Evolutionary conservation across 2,888 invertebrate genomes (phyloP), one percentile per base, ranked within the genome.

Genomic region (Sinhomidia bicolor): DNA sequence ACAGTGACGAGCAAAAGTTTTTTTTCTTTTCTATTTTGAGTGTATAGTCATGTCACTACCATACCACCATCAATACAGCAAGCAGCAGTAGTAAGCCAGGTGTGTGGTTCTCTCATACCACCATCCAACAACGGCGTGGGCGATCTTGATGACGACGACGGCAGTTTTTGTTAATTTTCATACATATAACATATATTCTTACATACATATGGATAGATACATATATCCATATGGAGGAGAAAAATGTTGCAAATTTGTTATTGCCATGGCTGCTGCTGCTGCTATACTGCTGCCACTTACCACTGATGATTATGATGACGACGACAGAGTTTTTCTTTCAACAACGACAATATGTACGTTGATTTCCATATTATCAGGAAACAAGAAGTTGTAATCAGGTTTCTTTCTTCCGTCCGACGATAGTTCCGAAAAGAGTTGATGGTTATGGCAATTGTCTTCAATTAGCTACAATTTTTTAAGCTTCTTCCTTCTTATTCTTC

Each of bases 401-500:
- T 71, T 23, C 44, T 71, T n/a, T n/a, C n/a, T n/a, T n/a, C n/a
- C n/a, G n/a, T 44, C 20, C 36, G 62, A 68, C 9, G 68, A 68
- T n/a, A 36, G 36, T 71, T 71, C 71, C 44, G 65, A 47, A 71
- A 71, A 26, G 62, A 29, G 41, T 44, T 71, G 71, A 71, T 44
- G 71, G 71, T 44, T 23, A 71, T 71, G 47, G 44, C 71, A 71
- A 71, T 71, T 71, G 71, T 71, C 44, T 71, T 71, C 71, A 71
- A 71, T 71, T 71, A 71, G 71, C 7, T 71, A 47, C 23, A 29
- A 71, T 71, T 71, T 41, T 71, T 71, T 26, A 17, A 17, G 36
- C 68, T 5, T 23, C 10, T 44, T 17, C 44, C 32, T 4, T 32
- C n/a, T n/a, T n/a, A n/a, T n/a, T n/a, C n/a, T n/a, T n/a, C n/a